Base-by-base conservation (phyloP, 1,140 invertebrate genomes). In the Varroa destructor region DNA sequence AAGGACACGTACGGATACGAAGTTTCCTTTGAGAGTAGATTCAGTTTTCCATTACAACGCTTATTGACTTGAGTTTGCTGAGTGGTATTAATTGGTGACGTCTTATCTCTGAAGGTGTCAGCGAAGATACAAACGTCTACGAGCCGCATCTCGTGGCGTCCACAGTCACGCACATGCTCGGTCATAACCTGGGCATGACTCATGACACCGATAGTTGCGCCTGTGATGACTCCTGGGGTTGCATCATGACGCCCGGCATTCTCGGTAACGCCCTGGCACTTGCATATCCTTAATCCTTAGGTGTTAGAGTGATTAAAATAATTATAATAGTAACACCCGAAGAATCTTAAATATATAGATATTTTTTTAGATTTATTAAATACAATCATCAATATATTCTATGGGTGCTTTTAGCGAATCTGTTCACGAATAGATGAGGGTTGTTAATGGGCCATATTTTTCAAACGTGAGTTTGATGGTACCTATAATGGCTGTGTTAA, bases 161-260 rank as follows among this genome's bases (percentile, higher is more conserved):
- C 8, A 92, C 91, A 14, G 88, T 96, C 86, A 89, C 91, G 10
- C 93, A 97, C 79, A 94, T 95, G 91, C 91, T 95, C 76, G 92
- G 93, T 25, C 93, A 97, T 77, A 96, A 94, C 79, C 88, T 97
- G 74, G 93, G 93, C 78, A 90, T 94, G 87, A 86, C 86, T 1
- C 93, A 97, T 81, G 93, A 96, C 79, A 61, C 76, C 86, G 85
- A 81, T 73, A 87, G 89, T 77, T 93, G 91, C 81, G 85, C 86
- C 77, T 94, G 91, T 80, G 84, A 87, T 56, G 90, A 93, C 81
- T 93, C 91, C 90, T 91, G 93, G 80, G 91, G 91, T 58, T 95
- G 91, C 80, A 93, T 95, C 77, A 95, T 95, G 91, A 88, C 88
- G 55, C 88, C 91, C 81, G 89, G 88, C 57, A 92, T 95, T 76